A percentile compares a stretch with the other conserved stretches of the same genome.
Evolutionary conservation across 2,888 invertebrate species (phyloP).

Genomic region (Acrocyrtus sp.): DNA sequence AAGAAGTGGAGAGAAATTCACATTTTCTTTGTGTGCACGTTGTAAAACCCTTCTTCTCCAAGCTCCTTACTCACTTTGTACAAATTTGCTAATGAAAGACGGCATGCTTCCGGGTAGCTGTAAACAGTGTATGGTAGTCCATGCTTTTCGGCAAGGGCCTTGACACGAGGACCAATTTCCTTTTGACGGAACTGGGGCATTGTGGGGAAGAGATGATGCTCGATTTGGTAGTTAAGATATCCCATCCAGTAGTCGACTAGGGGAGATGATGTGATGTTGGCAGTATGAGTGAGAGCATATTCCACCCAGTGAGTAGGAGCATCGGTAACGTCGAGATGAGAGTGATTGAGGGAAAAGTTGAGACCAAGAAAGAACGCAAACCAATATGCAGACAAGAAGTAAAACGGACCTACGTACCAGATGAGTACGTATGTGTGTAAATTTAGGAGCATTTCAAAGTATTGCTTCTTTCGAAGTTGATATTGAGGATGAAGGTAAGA

Average conservation of each 20-base stretch:
- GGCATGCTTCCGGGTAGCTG: slow-evolving; percentile 12
- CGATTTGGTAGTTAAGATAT: slow-evolving; percentile 37
- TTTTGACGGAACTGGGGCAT: slow-evolving; percentile 56
- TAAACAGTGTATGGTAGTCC: slow-evolving; percentile 21
- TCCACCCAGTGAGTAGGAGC: slow-evolving; percentile 53
- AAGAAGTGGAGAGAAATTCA: no score
- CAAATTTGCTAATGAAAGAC: slow-evolving; percentile 15
- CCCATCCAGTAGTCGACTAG: slow-evolving; percentile 12
- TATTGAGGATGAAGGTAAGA: slow-evolving; percentile 18
- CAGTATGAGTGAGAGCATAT: slow-evolving; percentile 42
- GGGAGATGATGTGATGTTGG: slow-evolving; percentile 40
- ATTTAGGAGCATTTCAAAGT: slow-evolving; percentile 12
- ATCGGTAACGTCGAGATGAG: slow-evolving; percentile 42
- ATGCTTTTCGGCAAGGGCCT: slow-evolving; percentile 23
- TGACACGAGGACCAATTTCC: slow-evolving; percentile 3
- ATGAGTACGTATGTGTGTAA: not conserved
- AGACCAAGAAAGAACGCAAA: slow-evolving; percentile 13
- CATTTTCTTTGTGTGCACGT: no score
- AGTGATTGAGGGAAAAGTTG: slow-evolving; percentile 41
- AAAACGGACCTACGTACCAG: not conserved
- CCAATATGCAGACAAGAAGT: slow-evolving; percentile 3
- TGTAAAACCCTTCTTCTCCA: no score
- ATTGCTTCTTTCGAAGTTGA: slow-evolving; percentile 18
- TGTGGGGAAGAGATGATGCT: slow-evolving; percentile 50
- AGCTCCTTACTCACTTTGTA: slow-evolving; percentile 10